Percentiles rank a stretch among this genome's conserved stretches.
Evolutionary conservation across 2,797 vertebrate species (phyloP).

Genomic region (Phoxinus dragarum): DNA sequence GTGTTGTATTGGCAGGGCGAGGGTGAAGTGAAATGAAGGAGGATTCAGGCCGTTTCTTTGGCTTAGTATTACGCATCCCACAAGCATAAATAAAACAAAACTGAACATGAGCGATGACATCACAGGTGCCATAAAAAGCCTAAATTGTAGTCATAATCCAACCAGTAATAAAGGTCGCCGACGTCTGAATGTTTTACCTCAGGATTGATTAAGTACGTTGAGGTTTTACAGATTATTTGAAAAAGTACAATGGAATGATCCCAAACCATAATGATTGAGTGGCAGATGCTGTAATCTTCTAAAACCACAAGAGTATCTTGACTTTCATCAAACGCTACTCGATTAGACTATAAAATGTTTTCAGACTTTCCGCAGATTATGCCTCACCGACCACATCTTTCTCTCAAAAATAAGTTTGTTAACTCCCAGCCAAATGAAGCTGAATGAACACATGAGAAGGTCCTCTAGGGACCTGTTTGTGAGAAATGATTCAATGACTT

Average conservation of each 20-base stretch:
- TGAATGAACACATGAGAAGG: slow-evolving; percentile 51
- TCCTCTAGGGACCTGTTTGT: slow-evolving; percentile 20
- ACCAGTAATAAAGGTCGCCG: neutral
- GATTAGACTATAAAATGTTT: slow-evolving; percentile 36
- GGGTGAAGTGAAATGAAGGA: slow-evolving; percentile 60
- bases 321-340: slow-evolving; percentile 25
- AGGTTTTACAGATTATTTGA: slow-evolving; percentile 41
- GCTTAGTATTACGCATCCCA: slow-evolving; percentile 69
- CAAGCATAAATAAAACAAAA: slow-evolving; percentile 57
- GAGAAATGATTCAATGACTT: slow-evolving; percentile 49
- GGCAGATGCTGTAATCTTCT: slow-evolving; percentile 28
- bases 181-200: slow-evolving; percentile 34
- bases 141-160: slow-evolving; percentile 23
- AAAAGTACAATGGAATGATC: slow-evolving; percentile 25
- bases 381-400: slow-evolving; percentile 28
- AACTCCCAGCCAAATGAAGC: slow-evolving; percentile 38
- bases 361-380: slow-evolving; percentile 19
- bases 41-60: slow-evolving; percentile 68
- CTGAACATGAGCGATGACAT: slow-evolving; percentile 44
- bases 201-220: slow-evolving; percentile 31
- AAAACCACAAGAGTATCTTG: slow-evolving; percentile 39
- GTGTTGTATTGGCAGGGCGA: slow-evolving; percentile 68
- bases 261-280: slow-evolving; percentile 30
- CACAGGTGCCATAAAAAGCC: slow-evolving; percentile 32
- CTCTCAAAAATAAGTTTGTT: slow-evolving; percentile 29